Evolutionary conservation across 2,888 invertebrate genomes (phyloP).

Genomic region (Tachina grossa): DNA sequence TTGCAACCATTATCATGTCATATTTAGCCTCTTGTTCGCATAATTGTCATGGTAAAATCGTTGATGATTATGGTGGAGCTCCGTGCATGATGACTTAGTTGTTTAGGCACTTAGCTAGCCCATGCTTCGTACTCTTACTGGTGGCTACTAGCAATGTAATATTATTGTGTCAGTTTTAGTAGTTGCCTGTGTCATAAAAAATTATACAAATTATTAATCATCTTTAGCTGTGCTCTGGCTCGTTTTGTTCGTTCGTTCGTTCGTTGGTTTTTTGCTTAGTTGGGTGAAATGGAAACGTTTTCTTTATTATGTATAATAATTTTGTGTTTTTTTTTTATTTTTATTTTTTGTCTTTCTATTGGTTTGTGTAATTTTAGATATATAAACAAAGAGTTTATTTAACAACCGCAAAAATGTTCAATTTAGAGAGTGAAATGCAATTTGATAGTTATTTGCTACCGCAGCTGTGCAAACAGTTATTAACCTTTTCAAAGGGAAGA

Average conservation of each 20-base stretch:
- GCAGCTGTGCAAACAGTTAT: slow-evolving; percentile 16
- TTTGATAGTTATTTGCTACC: slow-evolving; percentile 48
- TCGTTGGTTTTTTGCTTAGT: slow-evolving; percentile 32
- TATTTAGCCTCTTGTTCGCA: slow-evolving; percentile 48
- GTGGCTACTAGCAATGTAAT: not conserved
- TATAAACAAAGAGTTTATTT: slow-evolving; percentile 1
- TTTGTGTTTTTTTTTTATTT: slow-evolving; percentile 31
- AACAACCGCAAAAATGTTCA: slow-evolving; percentile 53
- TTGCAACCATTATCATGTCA: slow-evolving; percentile 53
- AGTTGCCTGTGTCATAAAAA: slow-evolving; percentile 65
- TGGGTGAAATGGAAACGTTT: slow-evolving; percentile 53
- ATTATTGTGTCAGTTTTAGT: slow-evolving; percentile 50
- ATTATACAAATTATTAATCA: slow-evolving; percentile 69
- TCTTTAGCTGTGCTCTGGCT: slow-evolving; percentile 41
- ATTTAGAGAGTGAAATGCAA: slow-evolving; percentile 49
- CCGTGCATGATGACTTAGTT: not conserved
- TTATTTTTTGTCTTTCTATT: slow-evolving; percentile 21
- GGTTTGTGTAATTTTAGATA: slow-evolving; percentile 22
- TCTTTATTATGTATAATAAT: slow-evolving; percentile 42
- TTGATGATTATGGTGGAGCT: slow-evolving; percentile 19
- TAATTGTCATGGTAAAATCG: slow-evolving; percentile 49
- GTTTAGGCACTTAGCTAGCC: slow-evolving; percentile 4
- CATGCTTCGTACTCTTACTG: not conserved
- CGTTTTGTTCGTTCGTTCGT: slow-evolving; percentile 26
- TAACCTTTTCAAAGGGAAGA: slow-evolving; percentile 36